Evolutionary conservation across 2,888 invertebrate genomes (phyloP), one percentile per base, ranked within the genome.

Genomic region (Bellardia bayeri): DNA sequence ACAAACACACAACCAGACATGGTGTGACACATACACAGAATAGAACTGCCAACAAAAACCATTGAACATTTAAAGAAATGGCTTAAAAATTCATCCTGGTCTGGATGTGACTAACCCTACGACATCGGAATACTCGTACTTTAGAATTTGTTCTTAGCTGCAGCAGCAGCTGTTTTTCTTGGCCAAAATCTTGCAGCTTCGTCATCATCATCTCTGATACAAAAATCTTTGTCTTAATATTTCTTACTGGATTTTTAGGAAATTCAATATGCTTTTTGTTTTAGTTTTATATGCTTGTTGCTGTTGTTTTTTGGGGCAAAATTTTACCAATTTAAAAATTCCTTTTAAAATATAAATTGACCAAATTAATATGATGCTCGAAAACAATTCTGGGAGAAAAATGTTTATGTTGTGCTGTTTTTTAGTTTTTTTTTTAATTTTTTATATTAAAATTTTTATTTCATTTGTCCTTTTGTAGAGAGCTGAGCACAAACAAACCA

Each of bases 301-400:
- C 51, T 23, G 40, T 66, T 56, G 42, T 58, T 45, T 76, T 61
- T 78, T 45, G 11, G 3, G 2, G 3, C 40, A 84, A 87, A 88
- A 89, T 84, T 90, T 92, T 91, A 91, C 93, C 93, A 93, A 93
- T 93, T 93, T 93, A 93, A 93, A 93, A 93, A 93, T 93, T 93
- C 93, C 93, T 92, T 93, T 92, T 93, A 93, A 93, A 93, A 93
- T 93, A 93, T 93, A 93, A 93, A 93, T 93, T 92, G 93, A 92
- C 92, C 93, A 93, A 93, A 93, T 93, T 93, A 93, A 93, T 93
- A 93, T 92, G 90, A 91, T 89, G 90, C 91, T 92, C 91, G 75
- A 91, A 90, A 91, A 93, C 93, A 93, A 93, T 93, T 92, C 93
- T 93, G 93, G 91, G 92, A 93, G 92, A 93, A 92, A 91, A 92